Base-by-base conservation (phyloP, 2,888 invertebrate genomes). In the Perizoma flavofasciatum region DNA sequence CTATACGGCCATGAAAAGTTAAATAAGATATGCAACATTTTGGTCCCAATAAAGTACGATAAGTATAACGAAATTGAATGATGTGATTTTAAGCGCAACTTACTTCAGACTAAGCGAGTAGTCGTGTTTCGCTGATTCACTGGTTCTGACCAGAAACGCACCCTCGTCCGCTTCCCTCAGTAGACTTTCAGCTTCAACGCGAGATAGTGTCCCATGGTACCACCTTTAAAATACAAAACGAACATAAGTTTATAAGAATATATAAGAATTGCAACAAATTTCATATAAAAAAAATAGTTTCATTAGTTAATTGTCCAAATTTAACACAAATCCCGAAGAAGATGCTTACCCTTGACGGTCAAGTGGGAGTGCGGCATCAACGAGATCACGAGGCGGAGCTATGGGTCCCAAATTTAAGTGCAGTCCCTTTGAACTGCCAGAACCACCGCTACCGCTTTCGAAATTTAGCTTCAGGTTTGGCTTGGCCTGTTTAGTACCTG, bases 31-130 rank as follows among this genome's bases (percentile, higher is more conserved):
- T 22, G 22, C 22, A 22, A 22, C 1, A 22, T 2, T 22, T 22
- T 22, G 22, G 1, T 22, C 22, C 22, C 22, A 22, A 22, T 22
- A 22, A 22, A 22, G 22, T 22, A 22, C 1, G 44, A 52, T 44
- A 55, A 51, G 44, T 10, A 32, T 39, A 55, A 43, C 43, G 8
- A 55, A 58, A 37, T 41, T 49, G 11, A 47, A 7, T n/a, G 39
- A 9, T 37, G 40, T 33, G 52, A 41, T 52, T 43, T 5, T 22
- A 48, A 10, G 37, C 49, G 34, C 52, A 41, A 68, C 96, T 95
- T 93, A 98, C 98, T 98, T 98, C 72, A 98, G 93, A 70, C 98
- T 98, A 59, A 98, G 93, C 9, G 98, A 98, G 86, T 97, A 98
- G 88, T 98, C 98, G 81, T 97, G 96, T 84, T 97, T 96, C 50